Conservation (phyloP, 2,888 invertebrate species). For the Stenoptilia bipunctidactyla region DNA sequence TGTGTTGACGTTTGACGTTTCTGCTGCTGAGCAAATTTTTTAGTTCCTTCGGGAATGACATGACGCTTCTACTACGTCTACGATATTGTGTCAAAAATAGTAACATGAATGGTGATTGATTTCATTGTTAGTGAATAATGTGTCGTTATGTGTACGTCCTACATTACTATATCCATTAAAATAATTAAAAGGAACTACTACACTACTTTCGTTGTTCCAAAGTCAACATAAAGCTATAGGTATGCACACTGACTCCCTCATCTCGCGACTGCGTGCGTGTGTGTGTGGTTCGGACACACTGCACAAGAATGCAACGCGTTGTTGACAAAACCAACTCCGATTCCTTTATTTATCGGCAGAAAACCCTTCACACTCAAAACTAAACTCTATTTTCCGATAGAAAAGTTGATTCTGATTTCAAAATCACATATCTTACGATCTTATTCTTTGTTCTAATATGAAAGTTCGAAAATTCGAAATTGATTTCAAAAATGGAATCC, state of each 20-base stretch:
- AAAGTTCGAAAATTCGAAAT: conserved; percentile 19
- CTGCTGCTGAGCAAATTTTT: too few species aligned
- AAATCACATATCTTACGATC: conserved; percentile 22
- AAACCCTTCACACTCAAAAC: conserved; percentile 36
- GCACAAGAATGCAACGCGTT: conserved; percentile 69
- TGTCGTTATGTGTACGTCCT: too few species aligned
- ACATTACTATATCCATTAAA: too few species aligned
- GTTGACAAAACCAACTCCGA: conserved; percentile 70
- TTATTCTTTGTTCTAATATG: conserved; percentile 19
- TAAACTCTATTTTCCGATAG: conserved; percentile 11
- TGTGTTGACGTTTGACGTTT: too few species aligned
- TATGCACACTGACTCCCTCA: conserved; percentile 50
- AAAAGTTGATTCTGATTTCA: conserved; percentile 8
- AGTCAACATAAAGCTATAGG: conserved; percentile 67
- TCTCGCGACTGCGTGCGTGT: conserved; percentile 19
- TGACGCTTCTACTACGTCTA: too few species aligned
- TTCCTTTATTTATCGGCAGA: conserved; percentile 70
- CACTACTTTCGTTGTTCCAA: conserved; percentile 32
- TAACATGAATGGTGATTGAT: too few species aligned
- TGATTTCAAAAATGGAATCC: conserved; percentile 17
- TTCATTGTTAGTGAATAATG: too few species aligned
- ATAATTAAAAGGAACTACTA: too few species aligned
- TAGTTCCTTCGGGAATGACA: too few species aligned
- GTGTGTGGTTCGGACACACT: conserved; percentile 46
- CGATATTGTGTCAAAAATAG: too few species aligned